These are phyloP conservation scores for Opisthograptis luteolata DNA, from an alignment of 2,888 invertebrate species.

Conservation along the genomic window DNA sequence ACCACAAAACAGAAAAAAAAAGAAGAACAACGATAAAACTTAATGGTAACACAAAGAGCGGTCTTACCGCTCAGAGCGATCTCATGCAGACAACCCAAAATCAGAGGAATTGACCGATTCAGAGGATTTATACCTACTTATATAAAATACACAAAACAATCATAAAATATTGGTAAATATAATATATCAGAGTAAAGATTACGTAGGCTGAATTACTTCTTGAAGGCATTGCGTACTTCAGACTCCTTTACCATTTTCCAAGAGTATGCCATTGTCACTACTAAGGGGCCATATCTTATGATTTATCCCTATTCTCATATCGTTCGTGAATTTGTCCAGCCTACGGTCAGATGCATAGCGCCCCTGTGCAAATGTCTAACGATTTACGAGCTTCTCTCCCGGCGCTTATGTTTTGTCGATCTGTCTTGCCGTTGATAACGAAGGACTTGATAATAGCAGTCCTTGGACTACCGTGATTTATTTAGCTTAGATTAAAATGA, in stretches of 20 bases:
- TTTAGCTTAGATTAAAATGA: slow-evolving; percentile 12
- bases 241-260: slow-evolving; percentile 8
- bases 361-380: slow-evolving; percentile 54
- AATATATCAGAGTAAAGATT: no score
- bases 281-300: slow-evolving; percentile 52
- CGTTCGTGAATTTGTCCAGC: slow-evolving; percentile 67
- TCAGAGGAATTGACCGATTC: no score
- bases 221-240: neutral
- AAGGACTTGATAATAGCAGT: slow-evolving; percentile 36
- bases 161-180: no score
- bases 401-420: slow-evolving; percentile 58
- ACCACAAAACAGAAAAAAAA: no score
- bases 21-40: no score
- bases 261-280: slow-evolving; percentile 40
- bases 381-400: slow-evolving; percentile 61
- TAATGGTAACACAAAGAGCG: no score
- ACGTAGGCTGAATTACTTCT: no score
- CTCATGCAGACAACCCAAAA: no score
- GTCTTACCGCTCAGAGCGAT: no score
- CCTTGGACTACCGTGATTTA: slow-evolving; percentile 20
- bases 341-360: slow-evolving; percentile 60
- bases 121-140: no score
- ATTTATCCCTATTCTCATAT: slow-evolving; percentile 59
- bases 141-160: no score
- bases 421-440: slow-evolving; percentile 45